Conservation (phyloP, 92 coral and sea anemone species). For the Isaurus tuberculatus region DNA sequence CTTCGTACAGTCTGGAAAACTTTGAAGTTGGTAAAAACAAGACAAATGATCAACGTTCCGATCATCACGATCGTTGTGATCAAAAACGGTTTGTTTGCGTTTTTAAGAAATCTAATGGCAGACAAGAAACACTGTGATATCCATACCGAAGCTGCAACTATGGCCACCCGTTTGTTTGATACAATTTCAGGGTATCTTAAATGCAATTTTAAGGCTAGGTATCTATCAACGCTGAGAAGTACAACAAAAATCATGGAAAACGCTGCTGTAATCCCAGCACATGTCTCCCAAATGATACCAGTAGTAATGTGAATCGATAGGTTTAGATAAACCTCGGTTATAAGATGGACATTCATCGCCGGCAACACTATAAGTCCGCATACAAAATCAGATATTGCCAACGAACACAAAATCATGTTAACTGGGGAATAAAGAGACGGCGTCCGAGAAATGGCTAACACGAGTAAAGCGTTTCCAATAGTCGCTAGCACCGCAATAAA, state of each 20-base stretch:
- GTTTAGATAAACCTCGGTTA: not conserved
- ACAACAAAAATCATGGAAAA: constrained; percentile 19
- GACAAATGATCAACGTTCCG: too few relatives aligned
- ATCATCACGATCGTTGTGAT: not conserved
- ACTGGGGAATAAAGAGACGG: constrained; percentile 12
- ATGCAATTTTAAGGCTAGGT: constrained; percentile 26
- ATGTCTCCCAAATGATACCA: constrained; percentile 29
- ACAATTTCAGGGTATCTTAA: constrained; percentile 21
- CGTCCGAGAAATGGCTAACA: constrained; percentile 10
- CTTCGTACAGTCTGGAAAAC: too few relatives aligned
- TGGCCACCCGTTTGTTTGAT: constrained; percentile 2
- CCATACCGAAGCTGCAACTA: not conserved
- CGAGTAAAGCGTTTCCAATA: not conserved
- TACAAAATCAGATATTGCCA: constrained; percentile 22
- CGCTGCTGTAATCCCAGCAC: constrained; percentile 8
- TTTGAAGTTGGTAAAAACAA: too few relatives aligned
- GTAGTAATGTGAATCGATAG: constrained; percentile 3
- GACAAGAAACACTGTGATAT: constrained; percentile 2
- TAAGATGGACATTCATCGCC: not conserved
- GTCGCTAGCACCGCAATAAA: not conserved
- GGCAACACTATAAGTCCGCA: constrained; percentile 15
- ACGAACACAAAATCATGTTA: constrained; percentile 20
- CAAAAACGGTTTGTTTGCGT: constrained; percentile 2
- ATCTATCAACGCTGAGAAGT: constrained; percentile 18
- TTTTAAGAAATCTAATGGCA: not conserved